phyloP scores from a whole-genome alignment of 2,113 vertebrate genomes.

The Camelus dromedarius region DNA sequence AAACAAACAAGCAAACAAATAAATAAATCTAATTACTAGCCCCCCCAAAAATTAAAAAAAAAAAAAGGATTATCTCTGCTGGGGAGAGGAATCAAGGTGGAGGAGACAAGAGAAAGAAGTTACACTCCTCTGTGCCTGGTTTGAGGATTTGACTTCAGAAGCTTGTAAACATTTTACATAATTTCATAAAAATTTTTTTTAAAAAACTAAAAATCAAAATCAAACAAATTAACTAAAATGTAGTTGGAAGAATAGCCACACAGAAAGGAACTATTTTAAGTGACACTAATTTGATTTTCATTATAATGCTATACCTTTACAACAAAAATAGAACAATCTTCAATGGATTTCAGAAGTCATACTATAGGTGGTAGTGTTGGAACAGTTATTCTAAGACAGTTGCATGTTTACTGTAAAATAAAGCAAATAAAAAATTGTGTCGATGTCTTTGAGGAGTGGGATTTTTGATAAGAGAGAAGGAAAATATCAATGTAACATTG shows the following conservation, averaged over 20 bases:
- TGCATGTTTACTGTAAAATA: slow-evolving; percentile 12
- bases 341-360: not conserved
- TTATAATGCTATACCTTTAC: not conserved
- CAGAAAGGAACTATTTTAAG: not conserved
- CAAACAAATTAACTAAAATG: slow-evolving; percentile 11
- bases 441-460: not conserved
- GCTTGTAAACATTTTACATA: not conserved
- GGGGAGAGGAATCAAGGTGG: not conserved
- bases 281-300: slow-evolving; percentile 30
- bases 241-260: not conserved
- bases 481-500: slow-evolving; percentile 1
- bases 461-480: slow-evolving; percentile 15
- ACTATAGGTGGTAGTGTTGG: not conserved
- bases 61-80: not conserved
- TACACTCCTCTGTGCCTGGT: not conserved
- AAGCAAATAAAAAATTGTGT: not conserved
- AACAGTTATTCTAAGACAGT: not conserved
- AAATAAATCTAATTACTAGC: no score
- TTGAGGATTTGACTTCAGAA: not conserved
- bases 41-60: no score
- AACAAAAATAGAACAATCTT: not conserved
- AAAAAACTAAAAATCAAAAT: not conserved
- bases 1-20: no score
- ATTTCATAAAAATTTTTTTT: not conserved
- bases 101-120: not conserved